A percentile compares a stretch with the other conserved stretches of the same genome.
Evolutionary conservation across 2,113 vertebrate genomes (phyloP).

Genomic region (Agapornis roseicollis): DNA sequence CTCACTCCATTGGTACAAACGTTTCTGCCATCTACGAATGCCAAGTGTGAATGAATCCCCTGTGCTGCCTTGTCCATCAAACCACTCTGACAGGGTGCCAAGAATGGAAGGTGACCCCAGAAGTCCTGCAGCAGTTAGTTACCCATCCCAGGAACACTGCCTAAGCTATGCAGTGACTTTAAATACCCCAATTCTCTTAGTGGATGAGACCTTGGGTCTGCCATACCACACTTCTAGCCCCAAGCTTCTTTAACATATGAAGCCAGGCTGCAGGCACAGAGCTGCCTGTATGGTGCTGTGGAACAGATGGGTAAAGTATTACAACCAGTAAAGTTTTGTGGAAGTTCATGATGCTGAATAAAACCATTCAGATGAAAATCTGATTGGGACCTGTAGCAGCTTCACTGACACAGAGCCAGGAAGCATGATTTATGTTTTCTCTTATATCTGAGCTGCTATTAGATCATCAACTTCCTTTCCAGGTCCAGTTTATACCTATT

Average conservation of each 20-base stretch:
- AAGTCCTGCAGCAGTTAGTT: not conserved
- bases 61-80: not conserved
- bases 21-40: not conserved
- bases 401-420: not conserved
- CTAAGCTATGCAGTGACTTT: not conserved
- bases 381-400: not conserved
- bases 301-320: not conserved
- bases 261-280: not conserved
- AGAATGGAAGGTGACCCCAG: not conserved
- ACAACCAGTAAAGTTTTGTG: not conserved
- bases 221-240: not conserved
- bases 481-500: not conserved
- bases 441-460: not conserved
- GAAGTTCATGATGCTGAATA: not conserved
- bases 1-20: not conserved
- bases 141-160: not conserved
- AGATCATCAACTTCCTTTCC: not conserved
- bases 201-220: not conserved
- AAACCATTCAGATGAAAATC: not conserved
- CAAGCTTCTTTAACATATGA: not conserved
- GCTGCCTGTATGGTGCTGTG: not conserved
- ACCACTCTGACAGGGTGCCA: not conserved
- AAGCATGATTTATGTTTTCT: not conserved
- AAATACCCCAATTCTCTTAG: not conserved
- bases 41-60: not conserved